Evolutionary conservation across 2,888 invertebrate species (phyloP), one percentile per base, ranked within the genome.

Genomic region (Nemotelus nigrinus): DNA sequence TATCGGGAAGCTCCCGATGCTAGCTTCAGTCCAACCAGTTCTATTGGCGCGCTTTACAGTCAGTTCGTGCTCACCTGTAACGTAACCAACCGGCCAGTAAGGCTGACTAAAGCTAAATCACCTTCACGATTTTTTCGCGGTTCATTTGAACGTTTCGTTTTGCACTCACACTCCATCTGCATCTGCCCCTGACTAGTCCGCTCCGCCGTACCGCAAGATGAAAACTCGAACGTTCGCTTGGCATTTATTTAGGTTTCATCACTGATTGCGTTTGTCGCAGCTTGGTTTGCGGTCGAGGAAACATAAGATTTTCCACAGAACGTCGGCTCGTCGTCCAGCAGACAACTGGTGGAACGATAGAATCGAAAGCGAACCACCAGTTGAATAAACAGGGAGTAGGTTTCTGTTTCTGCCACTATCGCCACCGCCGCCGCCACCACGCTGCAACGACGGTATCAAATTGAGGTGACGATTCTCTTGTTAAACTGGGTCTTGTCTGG

Each of bases 221-320:
- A 25, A 25, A 25, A 25, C 25, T 25, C 25, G 25, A 25, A 25
- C 25, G 25, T 25, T 25, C 25, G 25, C 25, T 25, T 25, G 25
- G 25, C 25, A 50, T 5, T 57, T 3, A 45, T 47, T 67, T 39
- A n/a, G 67, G 48, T 47, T 65, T 45, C 65, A 45, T 67, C 60
- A 41, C 43, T 25, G 60, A 39, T 60, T 60, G 25, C 60, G 60
- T 43, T 60, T 47, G 67, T 25, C n/a, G 8, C 39, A 2, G 48
- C 48, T 45, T 67, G 48, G 67, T 67, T 67, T 67, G 67, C 48
- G 67, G 67, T 67, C 39, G 44, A 47, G 39, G 67, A 67, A 67
- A 67, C 44, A n/a, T 48, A 67, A 67, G 67, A 67, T 67, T 67
- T 48, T 60, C 60, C 60, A 60, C 43, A 57, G n/a, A 25, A 25